Evolutionary conservation across 2,797 vertebrate species (phyloP), one percentile per base, ranked within the genome.

Genomic region (Balearica regulorum): DNA sequence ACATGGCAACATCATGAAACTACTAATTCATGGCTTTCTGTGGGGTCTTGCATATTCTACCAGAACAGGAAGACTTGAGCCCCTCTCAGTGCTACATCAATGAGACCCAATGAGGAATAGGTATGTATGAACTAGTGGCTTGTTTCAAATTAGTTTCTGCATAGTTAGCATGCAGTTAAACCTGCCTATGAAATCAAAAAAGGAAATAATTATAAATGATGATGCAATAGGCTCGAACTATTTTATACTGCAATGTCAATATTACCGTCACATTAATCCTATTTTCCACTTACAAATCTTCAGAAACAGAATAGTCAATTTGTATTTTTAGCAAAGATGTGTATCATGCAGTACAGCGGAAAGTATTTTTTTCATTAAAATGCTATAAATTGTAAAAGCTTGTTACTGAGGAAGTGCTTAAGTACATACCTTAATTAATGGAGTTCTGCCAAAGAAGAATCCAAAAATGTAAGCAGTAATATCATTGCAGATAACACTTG

Each of bases 401-500:
- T 51, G 16, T 76, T 77, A 44, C 58, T 3, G 7, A 82, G 39
- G 43, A 95, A 90, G 33, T 73, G n/a, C 58, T 11, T 70, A 24
- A 75, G 33, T 17, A 77, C 83, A 43, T 97, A 99, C 99, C 99
- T 99, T 99, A 95, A 99, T 99, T 92, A 99, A 98, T 5, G 99
- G 99, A 89, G 99, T 99, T 98, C 99, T 98, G 83, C 99, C 99
- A 89, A 99, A 99, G 97, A 99, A 99, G 98, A 99, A 99, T 72
- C 99, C 99, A 96, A 99, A 99, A 97, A 99, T 97, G 93, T 99
- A 99, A 85, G 99, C 99, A 13, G 98, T 98, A 92, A 99, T 99
- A 97, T 99, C 99, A 82, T 99, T 99, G 96, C 99, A 99, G 97
- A 99, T 99, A 78, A 99, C 99, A 76, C 99, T 99, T 86, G 99